These are phyloP conservation scores for Coecobrya sp. DNA, from an alignment of 2,888 invertebrate genomes.

Conservation along the genomic window DNA sequence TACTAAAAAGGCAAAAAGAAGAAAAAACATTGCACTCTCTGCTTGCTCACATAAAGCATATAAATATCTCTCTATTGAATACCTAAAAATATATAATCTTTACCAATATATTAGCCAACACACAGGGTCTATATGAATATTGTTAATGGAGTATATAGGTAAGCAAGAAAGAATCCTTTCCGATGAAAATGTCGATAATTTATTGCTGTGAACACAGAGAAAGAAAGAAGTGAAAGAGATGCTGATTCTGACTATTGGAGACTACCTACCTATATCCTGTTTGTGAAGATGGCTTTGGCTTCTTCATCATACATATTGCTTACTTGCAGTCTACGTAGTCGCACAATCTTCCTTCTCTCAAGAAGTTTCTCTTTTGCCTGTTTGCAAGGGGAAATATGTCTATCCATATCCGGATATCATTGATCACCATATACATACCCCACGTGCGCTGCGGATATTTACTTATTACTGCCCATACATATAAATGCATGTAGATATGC, in stretches of 20 bases:
- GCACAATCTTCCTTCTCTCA: background rate
- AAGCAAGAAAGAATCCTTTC: background rate
- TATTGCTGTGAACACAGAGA: conserved; percentile 64
- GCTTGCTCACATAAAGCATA: background rate
- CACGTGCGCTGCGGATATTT: background rate
- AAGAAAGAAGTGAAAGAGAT: conserved; percentile 47
- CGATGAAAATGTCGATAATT: conserved; percentile 80
- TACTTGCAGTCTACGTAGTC: background rate
- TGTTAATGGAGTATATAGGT: background rate
- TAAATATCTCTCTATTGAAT: background rate
- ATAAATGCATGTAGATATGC: background rate
- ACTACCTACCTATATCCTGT: background rate
- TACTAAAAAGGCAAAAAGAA: conserved; percentile 12
- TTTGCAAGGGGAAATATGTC: conserved; percentile 2
- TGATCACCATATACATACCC: background rate
- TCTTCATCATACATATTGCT: background rate
- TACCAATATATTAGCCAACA: too few species aligned
- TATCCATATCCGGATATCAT: background rate
- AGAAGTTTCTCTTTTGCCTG: background rate
- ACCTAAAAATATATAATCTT: too few species aligned
- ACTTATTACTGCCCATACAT: background rate
- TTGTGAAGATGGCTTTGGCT: background rate
- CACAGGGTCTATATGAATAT: too few species aligned
- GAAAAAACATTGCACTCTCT: background rate
- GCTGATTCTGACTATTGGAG: conserved; percentile 31